Evolutionary conservation across 2,797 vertebrate genomes (phyloP).

Genomic region (Myotis vivesi): DNA sequence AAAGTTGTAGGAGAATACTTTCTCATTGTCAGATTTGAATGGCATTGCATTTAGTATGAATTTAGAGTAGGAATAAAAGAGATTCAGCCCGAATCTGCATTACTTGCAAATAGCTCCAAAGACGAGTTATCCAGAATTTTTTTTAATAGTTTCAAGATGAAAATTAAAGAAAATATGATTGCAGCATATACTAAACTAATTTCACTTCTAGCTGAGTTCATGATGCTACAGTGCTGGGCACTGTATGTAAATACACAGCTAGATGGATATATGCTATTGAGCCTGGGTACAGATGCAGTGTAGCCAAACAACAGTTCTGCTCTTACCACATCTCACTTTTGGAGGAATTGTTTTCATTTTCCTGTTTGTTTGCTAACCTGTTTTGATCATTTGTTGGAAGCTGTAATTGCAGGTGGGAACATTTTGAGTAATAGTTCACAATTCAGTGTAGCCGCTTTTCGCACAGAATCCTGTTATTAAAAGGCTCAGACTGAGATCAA

Average conservation of each 20-base stretch:
- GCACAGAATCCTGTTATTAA: slow-evolving; percentile 65
- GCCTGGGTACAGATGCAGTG: not conserved
- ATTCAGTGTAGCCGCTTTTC: slow-evolving; percentile 58
- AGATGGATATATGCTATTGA: slow-evolving; percentile 20
- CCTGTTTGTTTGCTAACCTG: slow-evolving; percentile 67
- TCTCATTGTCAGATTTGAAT: slow-evolving; percentile 63
- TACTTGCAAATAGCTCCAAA: slow-evolving; percentile 61
- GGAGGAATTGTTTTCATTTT: slow-evolving; percentile 71
- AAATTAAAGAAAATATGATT: slow-evolving; percentile 68
- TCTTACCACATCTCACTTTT: slow-evolving; percentile 31
- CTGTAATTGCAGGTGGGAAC: slow-evolving; percentile 76
- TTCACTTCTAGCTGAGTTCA: slow-evolving; percentile 28
- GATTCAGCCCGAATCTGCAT: slow-evolving; percentile 34
- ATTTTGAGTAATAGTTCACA: slow-evolving; percentile 74
- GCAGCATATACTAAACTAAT: slow-evolving; percentile 58
- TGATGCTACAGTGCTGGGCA: slow-evolving; percentile 35
- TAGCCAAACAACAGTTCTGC: not conserved
- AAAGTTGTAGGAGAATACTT: slow-evolving; percentile 50
- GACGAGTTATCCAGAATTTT: slow-evolving; percentile 48
- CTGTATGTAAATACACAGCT: slow-evolving; percentile 64
- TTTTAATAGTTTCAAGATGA: slow-evolving; percentile 66
- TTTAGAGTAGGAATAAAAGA: slow-evolving; percentile 66
- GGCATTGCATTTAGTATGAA: slow-evolving; percentile 52
- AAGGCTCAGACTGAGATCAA: slow-evolving; percentile 70
- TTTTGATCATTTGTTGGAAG: slow-evolving; percentile 72